Percentiles rank a stretch among this genome's conserved stretches.
phyloP scores from a whole-genome alignment of 2,113 vertebrate species.

The Poecile atricapillus region DNA sequence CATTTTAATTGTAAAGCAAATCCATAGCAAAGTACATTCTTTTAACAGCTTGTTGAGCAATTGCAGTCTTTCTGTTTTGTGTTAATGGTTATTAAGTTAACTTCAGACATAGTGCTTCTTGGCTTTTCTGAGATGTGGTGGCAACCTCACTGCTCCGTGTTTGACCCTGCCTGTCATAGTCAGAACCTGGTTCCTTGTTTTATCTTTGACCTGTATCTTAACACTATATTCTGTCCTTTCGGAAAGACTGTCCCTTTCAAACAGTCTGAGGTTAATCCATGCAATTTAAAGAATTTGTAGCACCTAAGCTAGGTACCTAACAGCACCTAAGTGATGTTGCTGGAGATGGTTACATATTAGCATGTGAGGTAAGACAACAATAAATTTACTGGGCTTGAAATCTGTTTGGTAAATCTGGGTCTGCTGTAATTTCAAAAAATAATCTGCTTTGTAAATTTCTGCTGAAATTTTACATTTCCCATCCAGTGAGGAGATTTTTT shows the following conservation, averaged over 20 bases:
- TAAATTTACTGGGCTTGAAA: neutral
- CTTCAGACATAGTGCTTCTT: neutral
- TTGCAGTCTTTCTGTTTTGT: neutral
- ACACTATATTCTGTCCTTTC: neutral
- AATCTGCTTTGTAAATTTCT: neutral
- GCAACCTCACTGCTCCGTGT: neutral
- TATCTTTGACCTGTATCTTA: neutral
- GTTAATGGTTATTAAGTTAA: neutral
- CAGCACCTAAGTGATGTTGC: neutral
- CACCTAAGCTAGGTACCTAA: neutral
- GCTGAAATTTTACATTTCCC: neutral
- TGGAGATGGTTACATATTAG: neutral
- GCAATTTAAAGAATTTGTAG: neutral
- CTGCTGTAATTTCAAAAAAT: neutral
- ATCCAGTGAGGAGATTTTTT: neutral
- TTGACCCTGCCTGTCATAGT: neutral
- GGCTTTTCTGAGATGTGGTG: neutral
- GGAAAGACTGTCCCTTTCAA: neutral
- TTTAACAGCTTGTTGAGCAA: neutral
- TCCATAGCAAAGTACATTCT: neutral
- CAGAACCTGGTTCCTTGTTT: neutral
- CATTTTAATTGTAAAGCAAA: slow-evolving; percentile 1
- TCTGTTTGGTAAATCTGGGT: neutral
- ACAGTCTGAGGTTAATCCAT: neutral
- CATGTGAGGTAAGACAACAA: neutral